These are phyloP conservation scores for Psilanteris sp. DNA, from an alignment of 1,140 invertebrate species.

Conservation along the genomic window DNA sequence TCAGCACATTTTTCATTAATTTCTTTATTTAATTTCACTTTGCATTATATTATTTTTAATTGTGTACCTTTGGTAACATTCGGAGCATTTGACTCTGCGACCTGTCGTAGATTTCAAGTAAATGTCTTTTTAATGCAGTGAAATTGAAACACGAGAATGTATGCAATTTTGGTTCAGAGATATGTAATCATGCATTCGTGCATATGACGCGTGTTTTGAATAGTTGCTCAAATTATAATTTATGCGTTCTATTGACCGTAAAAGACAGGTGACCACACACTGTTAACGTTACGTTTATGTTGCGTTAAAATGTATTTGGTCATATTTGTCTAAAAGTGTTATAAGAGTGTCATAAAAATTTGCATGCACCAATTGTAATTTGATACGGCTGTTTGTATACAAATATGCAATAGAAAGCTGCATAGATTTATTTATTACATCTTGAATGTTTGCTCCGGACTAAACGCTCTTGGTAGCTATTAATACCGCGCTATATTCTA, in stretches of 20 bases:
- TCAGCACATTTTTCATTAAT: too few species aligned
- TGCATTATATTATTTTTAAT: too few species aligned
- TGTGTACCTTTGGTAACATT: too few species aligned
- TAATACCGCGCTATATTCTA: constrained; percentile 16
- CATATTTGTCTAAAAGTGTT: too few species aligned
- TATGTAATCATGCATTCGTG: constrained; percentile 5
- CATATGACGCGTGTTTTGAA: constrained; percentile 10
- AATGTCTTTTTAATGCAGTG: background rate
- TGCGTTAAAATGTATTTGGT: background rate
- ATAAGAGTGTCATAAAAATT: too few species aligned
- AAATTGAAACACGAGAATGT: constrained; percentile 1
- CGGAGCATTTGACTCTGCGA: too few species aligned
- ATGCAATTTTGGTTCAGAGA: constrained; percentile 11
- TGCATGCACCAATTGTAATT: too few species aligned
- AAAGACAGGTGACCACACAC: background rate
- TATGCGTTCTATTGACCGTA: constrained; percentile 24
- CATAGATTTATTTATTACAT: background rate
- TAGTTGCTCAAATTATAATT: constrained; percentile 22
- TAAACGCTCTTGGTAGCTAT: constrained; percentile 3
- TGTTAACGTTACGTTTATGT: background rate
- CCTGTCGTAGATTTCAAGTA: too few species aligned
- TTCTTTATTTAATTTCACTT: too few species aligned
- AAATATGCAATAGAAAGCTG: background rate
- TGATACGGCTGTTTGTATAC: too few species aligned
- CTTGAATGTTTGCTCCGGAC: constrained; percentile 4